A percentile compares a stretch with the other conserved stretches of the same genome.
Conservation (phyloP, 2,888 invertebrate genomes). For the Endotricha flammealis region DNA sequence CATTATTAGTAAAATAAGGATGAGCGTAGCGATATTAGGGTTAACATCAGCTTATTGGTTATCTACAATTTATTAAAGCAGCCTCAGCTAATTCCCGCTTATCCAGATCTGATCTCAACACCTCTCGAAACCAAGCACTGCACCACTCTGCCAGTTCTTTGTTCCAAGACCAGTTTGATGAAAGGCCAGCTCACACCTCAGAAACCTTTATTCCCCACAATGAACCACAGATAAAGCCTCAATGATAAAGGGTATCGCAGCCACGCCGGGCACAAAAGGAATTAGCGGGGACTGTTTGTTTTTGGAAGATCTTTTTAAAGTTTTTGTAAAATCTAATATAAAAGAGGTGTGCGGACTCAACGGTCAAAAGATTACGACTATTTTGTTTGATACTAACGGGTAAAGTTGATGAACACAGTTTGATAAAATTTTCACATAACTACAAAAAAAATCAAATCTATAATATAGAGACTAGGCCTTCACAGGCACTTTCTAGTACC, state of each 20-base stretch:
- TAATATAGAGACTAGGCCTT: too few relatives aligned
- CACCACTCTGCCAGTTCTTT: not conserved
- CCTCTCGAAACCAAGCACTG: slow-evolving; percentile 4
- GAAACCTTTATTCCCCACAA: slow-evolving; percentile 14
- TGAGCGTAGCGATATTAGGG: too few relatives aligned
- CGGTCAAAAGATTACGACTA: too few relatives aligned
- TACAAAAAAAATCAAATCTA: too few relatives aligned
- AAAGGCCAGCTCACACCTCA: slow-evolving; percentile 14
- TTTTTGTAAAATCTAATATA: not conserved
- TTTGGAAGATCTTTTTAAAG: not conserved
- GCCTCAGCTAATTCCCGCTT: not conserved
- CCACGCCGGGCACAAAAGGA: not conserved
- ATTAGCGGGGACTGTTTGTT: not conserved
- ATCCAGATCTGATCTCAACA: slow-evolving; percentile 5
- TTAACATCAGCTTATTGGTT: too few relatives aligned
- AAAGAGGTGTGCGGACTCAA: too few relatives aligned
- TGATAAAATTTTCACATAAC: too few relatives aligned
- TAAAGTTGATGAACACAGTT: too few relatives aligned
- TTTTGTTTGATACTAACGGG: too few relatives aligned
- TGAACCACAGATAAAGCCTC: slow-evolving; percentile 15
- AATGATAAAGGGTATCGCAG: slow-evolving; percentile 18
- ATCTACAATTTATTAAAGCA: too few relatives aligned
- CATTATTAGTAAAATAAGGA: too few relatives aligned
- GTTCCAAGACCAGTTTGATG: not conserved
- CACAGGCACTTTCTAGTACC: too few relatives aligned